Conservation (phyloP, 2,888 invertebrate genomes). For the Malacosoma neustria region DNA sequence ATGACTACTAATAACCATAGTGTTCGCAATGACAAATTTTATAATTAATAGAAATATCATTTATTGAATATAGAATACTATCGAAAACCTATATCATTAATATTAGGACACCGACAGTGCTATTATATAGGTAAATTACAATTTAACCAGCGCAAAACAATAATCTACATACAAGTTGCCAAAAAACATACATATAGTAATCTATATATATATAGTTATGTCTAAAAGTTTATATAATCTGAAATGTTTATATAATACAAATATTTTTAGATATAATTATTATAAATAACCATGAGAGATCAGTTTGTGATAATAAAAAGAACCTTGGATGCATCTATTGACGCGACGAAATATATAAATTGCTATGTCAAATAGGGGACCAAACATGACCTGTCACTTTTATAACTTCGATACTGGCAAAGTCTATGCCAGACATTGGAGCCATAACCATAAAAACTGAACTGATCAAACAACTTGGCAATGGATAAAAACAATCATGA, state of each 20-base stretch:
- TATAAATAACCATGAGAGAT: slow-evolving; percentile 72
- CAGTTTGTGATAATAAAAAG: slow-evolving; percentile 72
- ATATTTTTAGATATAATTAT: slow-evolving; percentile 65
- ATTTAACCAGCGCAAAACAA: slow-evolving; percentile 52
- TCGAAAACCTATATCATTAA: slow-evolving; percentile 70
- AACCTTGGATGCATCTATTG: slow-evolving; percentile 63
- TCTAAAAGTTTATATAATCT: slow-evolving; percentile 63
- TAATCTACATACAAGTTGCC: slow-evolving; percentile 50
- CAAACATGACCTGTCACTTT: no score
- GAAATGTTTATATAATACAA: slow-evolving; percentile 66
- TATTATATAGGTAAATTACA: slow-evolving; percentile 54
- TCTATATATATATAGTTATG: slow-evolving; percentile 48
- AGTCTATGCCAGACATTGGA: no score
- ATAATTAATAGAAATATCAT: slow-evolving; percentile 70
- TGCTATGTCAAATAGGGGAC: slow-evolving; percentile 55
- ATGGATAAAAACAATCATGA: no score
- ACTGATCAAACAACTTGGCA: no score
- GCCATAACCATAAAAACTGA: no score
- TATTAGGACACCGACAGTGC: slow-evolving; percentile 67
- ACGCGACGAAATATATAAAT: slow-evolving; percentile 51
- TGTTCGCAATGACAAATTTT: slow-evolving; percentile 66
- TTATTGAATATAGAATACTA: slow-evolving; percentile 73
- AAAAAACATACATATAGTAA: slow-evolving; percentile 50
- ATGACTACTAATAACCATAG: slow-evolving; percentile 66
- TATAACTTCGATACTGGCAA: no score